These are phyloP conservation scores for Anoplopoma fimbria DNA, from an alignment of 2,113 vertebrate species.

Conservation along the genomic window DNA sequence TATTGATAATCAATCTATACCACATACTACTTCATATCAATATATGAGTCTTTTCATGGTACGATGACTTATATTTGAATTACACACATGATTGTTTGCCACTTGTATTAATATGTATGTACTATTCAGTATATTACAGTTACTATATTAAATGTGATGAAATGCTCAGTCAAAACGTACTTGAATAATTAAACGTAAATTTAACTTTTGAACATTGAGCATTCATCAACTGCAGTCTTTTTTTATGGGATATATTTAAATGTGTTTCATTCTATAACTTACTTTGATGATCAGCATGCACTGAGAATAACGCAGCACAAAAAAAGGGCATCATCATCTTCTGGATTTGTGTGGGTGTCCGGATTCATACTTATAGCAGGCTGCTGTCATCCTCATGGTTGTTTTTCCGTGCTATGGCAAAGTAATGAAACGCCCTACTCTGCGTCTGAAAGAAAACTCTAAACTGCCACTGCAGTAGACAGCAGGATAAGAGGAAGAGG, in stretches of 20 bases:
- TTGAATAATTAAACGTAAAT: conserved; percentile 27
- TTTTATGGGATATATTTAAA: conserved; percentile 12
- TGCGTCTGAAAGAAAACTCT: conserved; percentile 38
- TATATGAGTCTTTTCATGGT: not conserved
- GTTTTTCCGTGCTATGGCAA: not conserved
- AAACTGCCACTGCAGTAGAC: conserved; percentile 49
- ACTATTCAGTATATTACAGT: not conserved
- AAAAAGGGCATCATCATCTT: conserved; percentile 15
- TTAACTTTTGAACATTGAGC: not conserved
- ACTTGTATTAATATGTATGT: not conserved
- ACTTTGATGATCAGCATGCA: conserved; percentile 1
- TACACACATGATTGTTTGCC: conserved; percentile 1
- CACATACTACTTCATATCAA: conserved; percentile 8
- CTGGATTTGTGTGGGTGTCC: conserved; percentile 40
- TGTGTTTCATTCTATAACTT: conserved; percentile 5
- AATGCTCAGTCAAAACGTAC: not conserved
- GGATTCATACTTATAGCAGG: conserved; percentile 45
- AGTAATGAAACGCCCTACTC: not conserved
- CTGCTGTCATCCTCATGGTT: conserved; percentile 30
- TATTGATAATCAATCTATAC: conserved; percentile 42
- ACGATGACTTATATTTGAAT: conserved; percentile 2
- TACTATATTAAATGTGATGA: conserved; percentile 14
- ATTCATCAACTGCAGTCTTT: not conserved
- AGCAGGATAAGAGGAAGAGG: conserved; percentile 52
- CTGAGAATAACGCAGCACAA: conserved; percentile 19